phyloP scores from a whole-genome alignment of 2,113 vertebrate species.

The Chionis minor region DNA sequence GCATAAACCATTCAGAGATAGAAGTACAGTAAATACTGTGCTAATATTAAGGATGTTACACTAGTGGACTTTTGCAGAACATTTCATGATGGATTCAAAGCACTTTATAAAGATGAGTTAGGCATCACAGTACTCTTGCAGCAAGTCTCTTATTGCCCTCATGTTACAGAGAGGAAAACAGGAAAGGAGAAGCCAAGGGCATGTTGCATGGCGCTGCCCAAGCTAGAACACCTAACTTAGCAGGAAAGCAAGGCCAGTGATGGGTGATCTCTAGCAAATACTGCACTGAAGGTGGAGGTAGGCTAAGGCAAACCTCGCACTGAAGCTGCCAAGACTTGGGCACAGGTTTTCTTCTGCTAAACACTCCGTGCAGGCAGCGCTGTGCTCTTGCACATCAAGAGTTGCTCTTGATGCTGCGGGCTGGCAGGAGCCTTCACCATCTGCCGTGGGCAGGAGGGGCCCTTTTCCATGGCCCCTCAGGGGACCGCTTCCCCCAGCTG shows the following conservation, averaged over 20 bases:
- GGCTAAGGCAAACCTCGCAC: neutral
- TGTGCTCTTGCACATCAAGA: neutral
- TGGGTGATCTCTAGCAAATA: neutral
- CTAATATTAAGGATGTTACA: neutral
- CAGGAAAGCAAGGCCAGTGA: neutral
- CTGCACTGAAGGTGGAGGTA: neutral
- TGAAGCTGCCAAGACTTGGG: fast-evolving
- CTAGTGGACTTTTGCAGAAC: neutral
- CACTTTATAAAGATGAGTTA: neutral
- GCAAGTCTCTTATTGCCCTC: neutral
- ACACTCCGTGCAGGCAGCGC: neutral
- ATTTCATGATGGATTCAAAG: neutral
- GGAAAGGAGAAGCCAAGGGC: neutral
- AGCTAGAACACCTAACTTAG: neutral
- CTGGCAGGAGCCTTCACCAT: neutral
- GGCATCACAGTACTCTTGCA: neutral
- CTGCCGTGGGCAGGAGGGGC: neutral
- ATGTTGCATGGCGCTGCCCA: neutral
- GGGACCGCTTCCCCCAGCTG: neutral
- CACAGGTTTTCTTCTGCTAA: neutral
- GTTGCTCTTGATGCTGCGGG: neutral
- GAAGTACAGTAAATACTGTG: neutral
- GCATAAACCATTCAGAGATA: neutral
- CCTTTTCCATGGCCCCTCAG: fast-evolving
- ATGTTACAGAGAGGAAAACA: neutral